Conservation (phyloP, 2,797 vertebrate genomes). For the Sebastes oblongus region DNA sequence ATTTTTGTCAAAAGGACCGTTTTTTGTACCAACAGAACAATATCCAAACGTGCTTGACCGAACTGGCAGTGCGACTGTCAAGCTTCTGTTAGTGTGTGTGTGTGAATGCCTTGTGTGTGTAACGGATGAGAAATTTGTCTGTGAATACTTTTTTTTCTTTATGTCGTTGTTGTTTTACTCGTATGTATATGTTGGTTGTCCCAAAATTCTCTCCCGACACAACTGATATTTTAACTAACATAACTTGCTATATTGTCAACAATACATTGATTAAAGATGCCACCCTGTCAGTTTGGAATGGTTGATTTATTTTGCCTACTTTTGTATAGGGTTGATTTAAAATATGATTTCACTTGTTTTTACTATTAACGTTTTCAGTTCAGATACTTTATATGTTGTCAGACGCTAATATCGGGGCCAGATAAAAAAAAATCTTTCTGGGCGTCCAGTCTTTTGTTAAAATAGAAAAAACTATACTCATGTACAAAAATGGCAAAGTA, state of each 20-base stretch:
- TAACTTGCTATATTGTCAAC: slow-evolving; percentile 76
- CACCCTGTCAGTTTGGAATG: slow-evolving; percentile 71
- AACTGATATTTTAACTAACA: slow-evolving; percentile 77
- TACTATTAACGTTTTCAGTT: background rate
- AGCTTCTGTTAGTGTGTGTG: slow-evolving; percentile 20
- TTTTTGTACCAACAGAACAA: slow-evolving; percentile 77
- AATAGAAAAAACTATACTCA: background rate
- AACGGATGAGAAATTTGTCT: slow-evolving; percentile 56
- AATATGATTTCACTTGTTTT: background rate
- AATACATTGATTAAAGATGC: slow-evolving; percentile 78
- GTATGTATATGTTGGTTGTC: slow-evolving; percentile 79
- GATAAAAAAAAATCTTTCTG: background rate
- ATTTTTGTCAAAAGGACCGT: slow-evolving; percentile 71
- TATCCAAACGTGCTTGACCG: slow-evolving; percentile 65
- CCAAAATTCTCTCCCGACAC: slow-evolving; percentile 68
- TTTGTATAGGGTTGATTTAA: background rate
- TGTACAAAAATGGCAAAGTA: background rate
- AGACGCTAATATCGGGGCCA: background rate
- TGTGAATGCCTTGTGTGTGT: slow-evolving; percentile 15
- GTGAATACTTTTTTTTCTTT: slow-evolving; percentile 63
- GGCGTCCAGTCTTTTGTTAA: background rate
- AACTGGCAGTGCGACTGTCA: slow-evolving; percentile 48
- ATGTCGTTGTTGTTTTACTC: slow-evolving; percentile 62
- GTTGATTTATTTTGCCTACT: slow-evolving; percentile 28
- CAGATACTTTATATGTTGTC: background rate